Base-by-base conservation (phyloP, 2,113 vertebrate genomes). In the Notothenia rossii region DNA sequence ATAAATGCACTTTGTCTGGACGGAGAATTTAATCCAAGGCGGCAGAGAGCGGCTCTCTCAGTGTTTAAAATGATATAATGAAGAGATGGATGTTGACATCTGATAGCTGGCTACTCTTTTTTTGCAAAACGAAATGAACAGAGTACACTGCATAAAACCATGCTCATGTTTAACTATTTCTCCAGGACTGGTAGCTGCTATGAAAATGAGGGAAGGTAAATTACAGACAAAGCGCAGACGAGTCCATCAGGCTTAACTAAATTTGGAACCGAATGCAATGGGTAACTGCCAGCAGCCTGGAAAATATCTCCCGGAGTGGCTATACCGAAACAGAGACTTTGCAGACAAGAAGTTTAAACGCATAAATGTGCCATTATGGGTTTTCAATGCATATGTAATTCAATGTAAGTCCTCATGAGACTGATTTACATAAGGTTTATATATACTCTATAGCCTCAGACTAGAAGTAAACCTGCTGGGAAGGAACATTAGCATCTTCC, bases 81-180 rank as follows among this genome's bases (percentile, higher is more conserved):
- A 87, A 62, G 60, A 84, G 80, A 86, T 84, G 58, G 67, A 87
- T 79, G 82, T 63, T 70, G 82, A 89, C 82, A 77, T 81, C 46
- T 68, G 87, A 87, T 90, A 54, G 72, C 76, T 29, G 70, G 72
- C 29, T 53, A 56, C 51, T 84, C 72, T 10, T 77, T 76, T 86
- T 84, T 79, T 69, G 29, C 48, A 33, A 72, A 77, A 58, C 22
- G n/a, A 72, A 81, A 86, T 62, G 68, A 82, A 59, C 50, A 73
- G 45, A 53, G 61, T 9, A 64, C 61, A 67, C 40, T 55, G 72
- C 51, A 70, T 79, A 17, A 79, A 80, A 48, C 46, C 36, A 55
- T 33, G 56, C 58, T 70, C 62, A 60, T 82, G 72, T 82, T 82
- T 43, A 80, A 78, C 63, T 66, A 22, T 63, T 83, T 77, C 79